Conservation (phyloP, 37 sponge, comb jelly and placozoan species). For the Ianthella basta region DNA sequence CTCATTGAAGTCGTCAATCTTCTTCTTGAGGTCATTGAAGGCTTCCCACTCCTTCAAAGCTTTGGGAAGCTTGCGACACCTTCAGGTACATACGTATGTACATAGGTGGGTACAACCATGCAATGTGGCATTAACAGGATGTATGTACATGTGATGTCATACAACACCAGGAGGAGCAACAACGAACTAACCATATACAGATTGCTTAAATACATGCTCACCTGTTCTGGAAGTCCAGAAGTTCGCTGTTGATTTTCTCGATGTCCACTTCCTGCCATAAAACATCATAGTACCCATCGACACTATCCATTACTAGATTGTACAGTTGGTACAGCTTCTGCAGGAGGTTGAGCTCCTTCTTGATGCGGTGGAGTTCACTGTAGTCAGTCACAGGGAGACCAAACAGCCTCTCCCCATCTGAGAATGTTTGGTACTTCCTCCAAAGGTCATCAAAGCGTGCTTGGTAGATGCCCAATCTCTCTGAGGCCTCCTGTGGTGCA, state of each 20-base stretch:
- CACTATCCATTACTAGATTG: conserved; percentile 97
- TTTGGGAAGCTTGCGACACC: conserved; percentile 96
- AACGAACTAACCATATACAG: too few relatives aligned
- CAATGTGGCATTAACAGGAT: too few relatives aligned
- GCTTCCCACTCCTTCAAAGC: conserved; percentile 99
- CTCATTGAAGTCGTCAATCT: conserved; percentile 98
- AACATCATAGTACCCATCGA: conserved; percentile 99
- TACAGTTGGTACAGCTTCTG: conserved; percentile 98
- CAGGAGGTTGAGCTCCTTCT: conserved; percentile 94
- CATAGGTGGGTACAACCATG: too few relatives aligned
- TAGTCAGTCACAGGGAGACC: conserved; percentile 92
- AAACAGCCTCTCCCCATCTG: conserved; percentile 94
- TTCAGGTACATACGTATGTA: not conserved
- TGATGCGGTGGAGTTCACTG: conserved; percentile 76
- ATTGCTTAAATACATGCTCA: conserved; percentile 36
- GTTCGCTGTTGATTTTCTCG: conserved; percentile 98
- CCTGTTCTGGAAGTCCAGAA: conserved; percentile 98
- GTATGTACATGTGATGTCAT: too few relatives aligned
- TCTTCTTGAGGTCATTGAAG: conserved; percentile 95
- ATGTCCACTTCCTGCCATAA: conserved; percentile 95
- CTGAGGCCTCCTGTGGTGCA: conserved; percentile 75
- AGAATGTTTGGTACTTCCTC: conserved; percentile 89
- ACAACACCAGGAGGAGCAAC: too few relatives aligned
- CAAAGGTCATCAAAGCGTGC: conserved; percentile 94
- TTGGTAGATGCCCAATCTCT: conserved; percentile 70